Conservation (phyloP, 1,140 invertebrate species). For the Cydia splendana region DNA sequence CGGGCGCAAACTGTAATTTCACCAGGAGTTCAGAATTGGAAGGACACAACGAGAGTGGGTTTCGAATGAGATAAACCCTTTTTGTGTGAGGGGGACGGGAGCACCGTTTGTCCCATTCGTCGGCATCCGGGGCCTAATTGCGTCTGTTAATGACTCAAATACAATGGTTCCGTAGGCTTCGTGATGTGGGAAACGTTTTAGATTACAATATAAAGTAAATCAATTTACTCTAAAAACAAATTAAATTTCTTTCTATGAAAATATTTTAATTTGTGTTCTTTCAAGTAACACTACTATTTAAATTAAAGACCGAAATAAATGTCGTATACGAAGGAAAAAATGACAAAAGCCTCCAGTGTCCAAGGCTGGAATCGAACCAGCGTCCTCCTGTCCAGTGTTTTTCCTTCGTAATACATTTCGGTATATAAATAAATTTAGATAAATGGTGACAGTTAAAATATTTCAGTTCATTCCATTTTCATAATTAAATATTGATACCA, state of each 20-base stretch:
- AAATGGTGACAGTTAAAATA: neutral
- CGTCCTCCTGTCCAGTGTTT: too few species aligned
- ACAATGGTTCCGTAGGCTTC: neutral
- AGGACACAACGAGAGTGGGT: neutral
- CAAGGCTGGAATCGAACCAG: too few species aligned
- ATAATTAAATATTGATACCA: neutral
- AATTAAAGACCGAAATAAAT: too few species aligned
- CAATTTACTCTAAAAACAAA: neutral
- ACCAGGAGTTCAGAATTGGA: neutral
- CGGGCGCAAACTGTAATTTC: neutral
- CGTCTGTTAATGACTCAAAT: conserved; percentile 6
- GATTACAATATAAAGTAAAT: neutral
- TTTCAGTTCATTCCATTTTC: neutral
- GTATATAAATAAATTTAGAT: neutral
- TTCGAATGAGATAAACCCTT: neutral
- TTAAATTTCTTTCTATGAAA: too few species aligned
- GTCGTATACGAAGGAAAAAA: too few species aligned
- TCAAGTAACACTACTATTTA: too few species aligned
- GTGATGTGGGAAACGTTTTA: neutral
- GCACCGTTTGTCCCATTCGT: neutral
- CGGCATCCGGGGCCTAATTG: conserved; percentile 8
- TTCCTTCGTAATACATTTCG: too few species aligned
- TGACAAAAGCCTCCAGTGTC: too few species aligned
- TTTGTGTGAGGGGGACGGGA: neutral
- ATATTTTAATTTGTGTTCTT: too few species aligned